Evolutionary conservation across 2,888 invertebrate genomes (phyloP).

Genomic region (Philereme transversata): DNA sequence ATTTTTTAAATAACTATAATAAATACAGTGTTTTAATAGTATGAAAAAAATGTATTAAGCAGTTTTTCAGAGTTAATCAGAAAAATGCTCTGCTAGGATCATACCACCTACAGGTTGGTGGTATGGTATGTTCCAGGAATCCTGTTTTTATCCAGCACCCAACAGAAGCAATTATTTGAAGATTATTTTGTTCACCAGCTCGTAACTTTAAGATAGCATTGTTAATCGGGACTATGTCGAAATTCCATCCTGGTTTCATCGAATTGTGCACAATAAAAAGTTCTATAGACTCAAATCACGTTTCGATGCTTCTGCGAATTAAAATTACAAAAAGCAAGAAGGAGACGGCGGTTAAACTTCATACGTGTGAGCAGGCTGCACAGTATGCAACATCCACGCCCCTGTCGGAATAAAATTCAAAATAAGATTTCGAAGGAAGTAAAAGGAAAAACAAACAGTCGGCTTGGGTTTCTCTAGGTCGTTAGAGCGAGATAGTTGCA

Average conservation of each 20-base stretch:
- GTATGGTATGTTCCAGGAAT: not conserved
- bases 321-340: slow-evolving; percentile 82
- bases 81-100: no score
- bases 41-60: not conserved
- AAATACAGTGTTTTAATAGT: no score
- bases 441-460: slow-evolving; percentile 80
- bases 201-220: slow-evolving; percentile 29
- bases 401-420: slow-evolving; percentile 82
- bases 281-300: slow-evolving; percentile 79
- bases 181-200: slow-evolving; percentile 28
- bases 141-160: not conserved
- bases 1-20: no score
- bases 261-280: slow-evolving; percentile 77
- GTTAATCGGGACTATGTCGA: slow-evolving; percentile 61
- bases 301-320: slow-evolving; percentile 80
- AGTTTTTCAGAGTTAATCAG: not conserved
- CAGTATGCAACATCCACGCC: slow-evolving; percentile 85
- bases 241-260: slow-evolving; percentile 67
- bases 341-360: slow-evolving; percentile 58
- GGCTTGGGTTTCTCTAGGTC: slow-evolving; percentile 74
- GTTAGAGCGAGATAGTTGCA: slow-evolving; percentile 71
- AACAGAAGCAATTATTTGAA: slow-evolving; percentile 1
- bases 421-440: slow-evolving; percentile 82
- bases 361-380: slow-evolving; percentile 76
- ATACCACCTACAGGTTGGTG: no score